Conservation (phyloP, 2,888 invertebrate species). For the Dryocosmus kuriphilus region DNA sequence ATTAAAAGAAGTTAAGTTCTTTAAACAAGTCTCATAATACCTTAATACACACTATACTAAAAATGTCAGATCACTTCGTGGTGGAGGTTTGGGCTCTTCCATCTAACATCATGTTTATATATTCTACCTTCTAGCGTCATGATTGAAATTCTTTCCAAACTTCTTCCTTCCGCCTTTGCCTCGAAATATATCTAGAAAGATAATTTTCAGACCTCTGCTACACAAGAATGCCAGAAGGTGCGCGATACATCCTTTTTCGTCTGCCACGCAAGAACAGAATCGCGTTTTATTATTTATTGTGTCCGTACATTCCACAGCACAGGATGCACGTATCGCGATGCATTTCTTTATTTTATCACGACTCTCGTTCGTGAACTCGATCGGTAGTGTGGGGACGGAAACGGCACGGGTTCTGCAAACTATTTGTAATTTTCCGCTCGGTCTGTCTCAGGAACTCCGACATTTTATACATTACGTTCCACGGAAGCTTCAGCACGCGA, state of each 20-base stretch:
- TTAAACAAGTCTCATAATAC: background rate
- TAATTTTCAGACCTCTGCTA: background rate
- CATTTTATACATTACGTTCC: conserved; percentile 58
- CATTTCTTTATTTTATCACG: conserved; percentile 50
- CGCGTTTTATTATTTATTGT: conserved; percentile 53
- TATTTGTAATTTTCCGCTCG: conserved; percentile 43
- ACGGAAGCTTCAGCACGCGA: conserved; percentile 54
- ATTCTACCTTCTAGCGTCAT: background rate
- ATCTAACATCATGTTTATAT: background rate
- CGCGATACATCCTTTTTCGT: conserved; percentile 38
- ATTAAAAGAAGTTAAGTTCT: too few species aligned
- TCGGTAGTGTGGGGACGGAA: conserved; percentile 45
- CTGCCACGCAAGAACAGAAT: conserved; percentile 47
- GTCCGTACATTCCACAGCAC: conserved; percentile 25
- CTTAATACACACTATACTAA: too few species aligned
- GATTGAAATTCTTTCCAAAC: background rate
- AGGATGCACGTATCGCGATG: conserved; percentile 45
- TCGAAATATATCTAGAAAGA: conserved; percentile 5
- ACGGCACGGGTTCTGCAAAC: conserved; percentile 47
- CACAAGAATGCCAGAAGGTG: conserved; percentile 3
- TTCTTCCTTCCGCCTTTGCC: background rate
- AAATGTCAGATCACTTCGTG: background rate
- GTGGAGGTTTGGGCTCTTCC: background rate
- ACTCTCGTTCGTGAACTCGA: conserved; percentile 27
- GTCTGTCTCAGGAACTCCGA: conserved; percentile 54